Percentiles rank a stretch among this genome's conserved stretches.
Conservation (phyloP, 2,113 vertebrate species). For the Cyphomyrus discorhynchus region DNA sequence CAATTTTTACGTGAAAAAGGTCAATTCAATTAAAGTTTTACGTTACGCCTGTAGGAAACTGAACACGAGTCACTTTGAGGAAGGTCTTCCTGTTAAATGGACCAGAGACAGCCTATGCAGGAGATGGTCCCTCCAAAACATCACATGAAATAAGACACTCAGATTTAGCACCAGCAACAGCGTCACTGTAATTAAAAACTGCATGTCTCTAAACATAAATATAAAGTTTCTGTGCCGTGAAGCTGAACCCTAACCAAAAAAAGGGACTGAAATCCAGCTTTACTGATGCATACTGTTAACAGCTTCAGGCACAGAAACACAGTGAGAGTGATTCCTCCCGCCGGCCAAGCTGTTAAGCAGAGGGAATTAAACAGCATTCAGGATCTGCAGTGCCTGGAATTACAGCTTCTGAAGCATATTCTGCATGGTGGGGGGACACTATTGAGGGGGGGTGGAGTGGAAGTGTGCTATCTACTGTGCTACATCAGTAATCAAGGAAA, state of each 20-base stretch:
- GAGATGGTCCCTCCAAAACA: conserved; percentile 42
- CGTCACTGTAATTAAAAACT: conserved; percentile 55
- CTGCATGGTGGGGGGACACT: conserved; percentile 61
- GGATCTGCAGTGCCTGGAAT: conserved; percentile 59
- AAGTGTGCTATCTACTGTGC: conserved; percentile 36
- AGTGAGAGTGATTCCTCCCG: conserved; percentile 67
- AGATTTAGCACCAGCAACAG: conserved; percentile 34
- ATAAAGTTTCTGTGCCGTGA: conserved; percentile 43
- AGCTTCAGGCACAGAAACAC: conserved; percentile 70
- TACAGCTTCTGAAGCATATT: conserved; percentile 68
- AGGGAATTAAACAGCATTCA: conserved; percentile 67
- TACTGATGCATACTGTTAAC: conserved; percentile 67
- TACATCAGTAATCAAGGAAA: not conserved
- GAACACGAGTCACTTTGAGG: conserved; percentile 4
- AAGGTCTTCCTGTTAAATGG: conserved; percentile 40
- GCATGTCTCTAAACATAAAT: conserved; percentile 46
- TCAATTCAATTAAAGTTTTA: not conserved
- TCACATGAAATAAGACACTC: conserved; percentile 32
- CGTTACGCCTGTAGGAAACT: not conserved
- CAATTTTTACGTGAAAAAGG: not conserved
- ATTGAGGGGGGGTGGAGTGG: conserved; percentile 66
- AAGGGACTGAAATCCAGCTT: not conserved
- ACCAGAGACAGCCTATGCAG: conserved; percentile 32
- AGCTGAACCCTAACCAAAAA: not conserved
- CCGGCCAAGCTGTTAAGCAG: conserved; percentile 62